These are phyloP conservation scores for Podabrus alpinus DNA, from an alignment of 2,888 invertebrate genomes.

Conservation along the genomic window DNA sequence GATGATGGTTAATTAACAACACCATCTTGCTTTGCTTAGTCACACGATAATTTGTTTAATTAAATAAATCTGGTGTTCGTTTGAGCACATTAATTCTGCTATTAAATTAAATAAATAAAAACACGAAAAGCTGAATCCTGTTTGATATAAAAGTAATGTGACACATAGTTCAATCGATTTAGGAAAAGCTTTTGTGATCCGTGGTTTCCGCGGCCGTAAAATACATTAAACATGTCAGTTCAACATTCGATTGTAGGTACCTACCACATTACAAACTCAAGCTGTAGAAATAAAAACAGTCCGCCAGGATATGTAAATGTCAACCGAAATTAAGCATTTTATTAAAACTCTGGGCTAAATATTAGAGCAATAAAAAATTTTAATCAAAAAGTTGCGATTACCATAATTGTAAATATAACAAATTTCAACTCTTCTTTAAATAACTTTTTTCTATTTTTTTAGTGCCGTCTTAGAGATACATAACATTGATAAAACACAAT, in stretches of 20 bases:
- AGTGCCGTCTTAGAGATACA: not conserved
- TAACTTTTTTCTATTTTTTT: not conserved
- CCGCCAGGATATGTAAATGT: slow-evolving; percentile 19
- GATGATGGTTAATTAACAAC: not conserved
- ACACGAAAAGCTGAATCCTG: slow-evolving; percentile 16
- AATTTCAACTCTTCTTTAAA: not conserved
- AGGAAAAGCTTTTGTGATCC: slow-evolving; percentile 29
- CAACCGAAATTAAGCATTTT: slow-evolving; percentile 8
- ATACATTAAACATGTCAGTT: slow-evolving; percentile 31
- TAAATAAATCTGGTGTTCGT: not conserved
- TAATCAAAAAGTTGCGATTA: not conserved
- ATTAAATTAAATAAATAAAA: not conserved
- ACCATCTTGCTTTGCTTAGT: not conserved
- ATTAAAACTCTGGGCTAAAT: not conserved
- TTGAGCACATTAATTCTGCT: not conserved
- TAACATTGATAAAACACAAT: not conserved
- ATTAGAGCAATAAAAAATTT: not conserved
- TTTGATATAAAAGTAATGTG: slow-evolving; percentile 23
- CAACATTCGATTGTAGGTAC: slow-evolving; percentile 26
- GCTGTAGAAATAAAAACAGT: slow-evolving; percentile 26
- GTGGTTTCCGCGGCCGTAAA: slow-evolving; percentile 28
- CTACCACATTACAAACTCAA: slow-evolving; percentile 29
- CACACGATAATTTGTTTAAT: not conserved
- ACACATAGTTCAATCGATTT: slow-evolving; percentile 29
- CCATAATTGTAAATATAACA: not conserved